Evolutionary conservation across 2,797 vertebrate genomes (phyloP).

Genomic region (Erethizon dorsatum): DNA sequence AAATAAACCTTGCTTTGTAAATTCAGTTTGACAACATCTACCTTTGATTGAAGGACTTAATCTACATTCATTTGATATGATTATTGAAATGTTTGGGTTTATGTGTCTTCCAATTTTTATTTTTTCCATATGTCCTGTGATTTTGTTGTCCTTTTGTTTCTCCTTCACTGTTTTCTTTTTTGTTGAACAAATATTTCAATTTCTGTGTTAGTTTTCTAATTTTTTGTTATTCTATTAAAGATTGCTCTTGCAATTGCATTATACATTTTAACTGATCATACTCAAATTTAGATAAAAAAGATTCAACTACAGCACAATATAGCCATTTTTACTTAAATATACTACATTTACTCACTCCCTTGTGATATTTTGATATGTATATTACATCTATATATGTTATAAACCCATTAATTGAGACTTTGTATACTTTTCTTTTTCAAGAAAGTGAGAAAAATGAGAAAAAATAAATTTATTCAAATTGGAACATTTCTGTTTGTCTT

Average conservation of each 20-base stretch:
- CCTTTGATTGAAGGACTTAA: not conserved
- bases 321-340: not conserved
- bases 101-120: not conserved
- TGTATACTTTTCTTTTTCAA: not conserved
- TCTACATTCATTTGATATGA: not conserved
- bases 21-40: not conserved
- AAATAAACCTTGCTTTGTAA: not conserved
- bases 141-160: not conserved
- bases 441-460: not conserved
- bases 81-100: not conserved
- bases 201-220: not conserved
- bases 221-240: not conserved
- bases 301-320: not conserved
- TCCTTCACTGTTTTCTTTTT: not conserved
- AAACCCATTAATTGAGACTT: constrained; percentile 11
- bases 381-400: not conserved
- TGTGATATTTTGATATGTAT: not conserved
- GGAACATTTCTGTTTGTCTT: not conserved
- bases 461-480: not conserved
- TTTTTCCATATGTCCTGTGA: not conserved
- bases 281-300: not conserved
- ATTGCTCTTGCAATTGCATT: not conserved
- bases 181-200: not conserved
- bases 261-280: not conserved
- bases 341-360: not conserved